Percentiles rank a stretch among this genome's conserved stretches.
Conservation (phyloP, 2,113 vertebrate species). For the Xiphorhynchus elegans region DNA sequence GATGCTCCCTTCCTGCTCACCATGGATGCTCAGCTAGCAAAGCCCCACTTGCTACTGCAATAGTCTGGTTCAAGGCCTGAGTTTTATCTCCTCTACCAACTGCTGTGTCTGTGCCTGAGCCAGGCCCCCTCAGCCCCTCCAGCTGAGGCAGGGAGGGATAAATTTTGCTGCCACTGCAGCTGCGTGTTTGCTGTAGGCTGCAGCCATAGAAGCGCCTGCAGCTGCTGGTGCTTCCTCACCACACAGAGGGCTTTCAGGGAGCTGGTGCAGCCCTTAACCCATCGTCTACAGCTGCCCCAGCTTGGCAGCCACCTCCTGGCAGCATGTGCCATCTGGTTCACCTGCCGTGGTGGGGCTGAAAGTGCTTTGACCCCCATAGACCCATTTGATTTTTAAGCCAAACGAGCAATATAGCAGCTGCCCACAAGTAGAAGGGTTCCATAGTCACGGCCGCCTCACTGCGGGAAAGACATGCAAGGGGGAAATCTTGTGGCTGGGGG, state of each 20-base stretch:
- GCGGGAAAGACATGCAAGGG: neutral
- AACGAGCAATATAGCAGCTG: neutral
- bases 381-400: neutral
- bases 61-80: neutral
- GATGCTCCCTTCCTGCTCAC: neutral
- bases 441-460: neutral
- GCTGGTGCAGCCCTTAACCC: neutral
- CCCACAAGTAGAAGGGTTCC: neutral
- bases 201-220: neutral
- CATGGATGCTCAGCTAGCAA: neutral
- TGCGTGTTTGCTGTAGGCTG: neutral
- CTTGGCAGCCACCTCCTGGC: neutral
- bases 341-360: neutral
- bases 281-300: accelerated
- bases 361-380: neutral
- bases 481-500: neutral
- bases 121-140: neutral
- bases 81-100: neutral
- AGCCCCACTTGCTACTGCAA: neutral
- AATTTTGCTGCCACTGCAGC: neutral
- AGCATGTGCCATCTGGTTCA: accelerated
- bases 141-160: neutral
- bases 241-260: neutral
- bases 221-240: neutral
- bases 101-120: neutral